phyloP scores from a whole-genome alignment of 2,797 vertebrate genomes.

The Cirrhinus mrigala region DNA sequence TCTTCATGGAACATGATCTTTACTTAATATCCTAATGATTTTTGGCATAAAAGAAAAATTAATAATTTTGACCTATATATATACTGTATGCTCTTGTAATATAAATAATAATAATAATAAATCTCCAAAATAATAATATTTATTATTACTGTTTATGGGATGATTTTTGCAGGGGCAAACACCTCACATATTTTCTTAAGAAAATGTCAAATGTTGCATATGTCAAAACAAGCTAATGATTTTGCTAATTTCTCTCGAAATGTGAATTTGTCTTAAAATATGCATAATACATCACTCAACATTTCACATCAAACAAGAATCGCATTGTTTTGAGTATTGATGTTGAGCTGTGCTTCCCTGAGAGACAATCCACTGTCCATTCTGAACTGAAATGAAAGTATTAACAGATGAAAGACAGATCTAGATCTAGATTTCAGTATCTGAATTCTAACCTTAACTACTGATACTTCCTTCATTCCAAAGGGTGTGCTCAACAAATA shows the following conservation, averaged over 20 bases:
- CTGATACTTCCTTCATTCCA: neutral
- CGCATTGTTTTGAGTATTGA: conserved; percentile 9
- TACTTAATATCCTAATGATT: no score
- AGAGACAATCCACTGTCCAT: neutral
- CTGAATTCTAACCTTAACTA: neutral
- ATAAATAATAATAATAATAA: neutral
- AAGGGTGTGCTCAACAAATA: conserved; percentile 2
- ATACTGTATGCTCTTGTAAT: no score
- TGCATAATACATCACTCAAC: neutral
- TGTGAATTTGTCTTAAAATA: neutral
- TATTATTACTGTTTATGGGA: neutral
- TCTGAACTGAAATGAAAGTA: neutral
- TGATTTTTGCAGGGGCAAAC: neutral
- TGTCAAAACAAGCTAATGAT: neutral
- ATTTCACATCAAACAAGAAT: neutral
- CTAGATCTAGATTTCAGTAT: neutral
- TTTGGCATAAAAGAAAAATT: no score
- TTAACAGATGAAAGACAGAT: neutral
- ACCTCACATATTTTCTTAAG: neutral
- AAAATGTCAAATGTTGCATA: neutral
- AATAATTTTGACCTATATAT: no score
- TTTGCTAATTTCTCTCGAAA: neutral
- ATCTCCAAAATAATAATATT: neutral
- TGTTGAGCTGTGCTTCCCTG: neutral
- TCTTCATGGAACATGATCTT: no score